These are phyloP conservation scores for Leptinotarsa rubiginosa DNA, from an alignment of 2,888 invertebrate species.

Conservation along the genomic window DNA sequence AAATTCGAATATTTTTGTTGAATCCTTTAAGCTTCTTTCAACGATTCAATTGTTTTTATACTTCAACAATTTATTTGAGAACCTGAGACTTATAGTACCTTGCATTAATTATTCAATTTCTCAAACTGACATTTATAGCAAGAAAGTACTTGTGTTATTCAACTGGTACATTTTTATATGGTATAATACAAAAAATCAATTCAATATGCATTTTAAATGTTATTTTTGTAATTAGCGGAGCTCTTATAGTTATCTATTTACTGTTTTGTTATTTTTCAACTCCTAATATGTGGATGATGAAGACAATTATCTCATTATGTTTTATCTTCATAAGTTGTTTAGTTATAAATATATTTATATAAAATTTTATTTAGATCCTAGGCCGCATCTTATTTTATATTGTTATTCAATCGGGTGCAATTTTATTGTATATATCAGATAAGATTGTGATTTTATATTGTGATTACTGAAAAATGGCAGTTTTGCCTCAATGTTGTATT, in stretches of 20 bases:
- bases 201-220: not conserved
- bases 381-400: conserved; percentile 45
- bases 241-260: not conserved
- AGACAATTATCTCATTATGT: conserved; percentile 30
- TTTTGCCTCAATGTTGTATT: conserved; percentile 55
- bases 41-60: no score
- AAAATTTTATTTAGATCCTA: conserved; percentile 44
- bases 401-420: conserved; percentile 48
- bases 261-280: not conserved
- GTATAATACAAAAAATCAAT: not conserved
- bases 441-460: conserved; percentile 61
- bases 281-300: conserved; percentile 17
- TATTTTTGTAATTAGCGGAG: not conserved
- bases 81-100: no score
- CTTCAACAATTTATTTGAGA: no score
- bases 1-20: no score
- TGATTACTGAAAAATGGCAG: conserved; percentile 56
- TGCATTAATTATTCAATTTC: no score
- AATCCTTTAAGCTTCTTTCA: no score
- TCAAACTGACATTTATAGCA: not conserved
- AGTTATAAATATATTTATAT: conserved; percentile 32
- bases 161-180: not conserved
- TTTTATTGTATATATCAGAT: conserved; percentile 53
- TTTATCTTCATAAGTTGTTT: conserved; percentile 34
- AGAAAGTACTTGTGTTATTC: not conserved